Evolutionary conservation across 2,888 invertebrate genomes (phyloP).

Genomic region (Tenthredo distinguenda): DNA sequence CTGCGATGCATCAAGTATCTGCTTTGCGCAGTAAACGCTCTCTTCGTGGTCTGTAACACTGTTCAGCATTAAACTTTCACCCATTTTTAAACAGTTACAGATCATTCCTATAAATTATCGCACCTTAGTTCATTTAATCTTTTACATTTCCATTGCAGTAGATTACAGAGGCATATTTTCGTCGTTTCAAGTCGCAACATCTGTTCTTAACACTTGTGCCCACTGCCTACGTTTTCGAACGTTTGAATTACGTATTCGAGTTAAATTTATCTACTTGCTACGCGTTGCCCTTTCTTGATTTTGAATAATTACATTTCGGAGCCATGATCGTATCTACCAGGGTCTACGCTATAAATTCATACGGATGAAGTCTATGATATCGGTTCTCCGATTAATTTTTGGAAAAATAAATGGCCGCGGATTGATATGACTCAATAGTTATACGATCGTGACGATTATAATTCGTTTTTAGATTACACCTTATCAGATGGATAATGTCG

Average conservation of each 20-base stretch:
- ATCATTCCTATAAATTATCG: background rate
- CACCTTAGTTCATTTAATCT: background rate
- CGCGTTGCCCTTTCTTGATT: background rate
- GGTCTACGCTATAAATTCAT: background rate
- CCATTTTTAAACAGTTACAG: background rate
- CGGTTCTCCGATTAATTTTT: background rate
- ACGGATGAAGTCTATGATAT: background rate
- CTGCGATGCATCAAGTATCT: slow-evolving; percentile 85
- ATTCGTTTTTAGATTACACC: slow-evolving; percentile 37
- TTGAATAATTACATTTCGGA: background rate
- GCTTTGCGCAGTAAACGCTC: slow-evolving; percentile 84
- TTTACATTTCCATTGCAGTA: background rate
- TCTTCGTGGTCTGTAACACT: slow-evolving; percentile 82
- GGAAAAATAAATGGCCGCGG: background rate
- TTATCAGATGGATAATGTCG: slow-evolving; percentile 31
- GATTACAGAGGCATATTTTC: background rate
- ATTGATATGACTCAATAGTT: background rate
- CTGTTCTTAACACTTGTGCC: background rate
- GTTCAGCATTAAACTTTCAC: background rate
- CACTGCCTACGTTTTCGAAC: background rate
- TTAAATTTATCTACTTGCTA: background rate
- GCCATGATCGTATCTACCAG: background rate
- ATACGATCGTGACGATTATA: slow-evolving; percentile 18
- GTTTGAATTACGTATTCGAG: background rate
- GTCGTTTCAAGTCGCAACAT: background rate